Evolutionary conservation across 2,113 vertebrate species (phyloP).

Genomic region (Neomonachus schauinslandi): DNA sequence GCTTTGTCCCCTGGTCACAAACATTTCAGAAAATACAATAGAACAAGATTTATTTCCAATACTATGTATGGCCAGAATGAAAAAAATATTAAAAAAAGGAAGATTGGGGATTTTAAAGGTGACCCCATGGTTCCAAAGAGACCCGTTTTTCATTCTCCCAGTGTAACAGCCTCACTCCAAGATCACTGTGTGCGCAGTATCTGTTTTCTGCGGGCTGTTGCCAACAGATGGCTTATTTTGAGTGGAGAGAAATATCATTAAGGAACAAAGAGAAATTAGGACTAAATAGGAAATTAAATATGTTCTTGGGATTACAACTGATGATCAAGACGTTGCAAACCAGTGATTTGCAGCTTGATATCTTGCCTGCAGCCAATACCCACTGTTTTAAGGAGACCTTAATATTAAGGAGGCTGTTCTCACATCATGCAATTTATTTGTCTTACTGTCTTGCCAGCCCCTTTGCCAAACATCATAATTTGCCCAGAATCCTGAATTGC

Average conservation of each 20-base stretch:
- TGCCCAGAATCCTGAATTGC: constrained; percentile 71
- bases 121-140: constrained; percentile 43
- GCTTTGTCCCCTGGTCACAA: constrained; percentile 8
- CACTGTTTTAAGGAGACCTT: constrained; percentile 79
- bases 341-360: constrained; percentile 78
- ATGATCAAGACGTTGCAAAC: constrained; percentile 76
- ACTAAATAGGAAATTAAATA: constrained; percentile 76
- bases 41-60: constrained; percentile 28
- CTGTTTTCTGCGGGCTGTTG: constrained; percentile 62
- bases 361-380: constrained; percentile 75
- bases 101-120: constrained; percentile 25
- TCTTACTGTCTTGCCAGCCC: constrained; percentile 75
- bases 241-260: constrained; percentile 73
- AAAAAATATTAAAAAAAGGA: neutral
- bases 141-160: neutral
- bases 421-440: constrained; percentile 78
- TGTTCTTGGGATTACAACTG: constrained; percentile 79
- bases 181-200: constrained; percentile 38
- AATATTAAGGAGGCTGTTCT: constrained; percentile 70
- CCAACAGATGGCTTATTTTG: constrained; percentile 75
- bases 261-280: constrained; percentile 77
- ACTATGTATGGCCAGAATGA: neutral
- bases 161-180: constrained; percentile 31
- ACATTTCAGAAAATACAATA: constrained; percentile 44
- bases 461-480: constrained; percentile 79